phyloP scores from a whole-genome alignment of 2,113 vertebrate species.

The Plotosus lineatus region DNA sequence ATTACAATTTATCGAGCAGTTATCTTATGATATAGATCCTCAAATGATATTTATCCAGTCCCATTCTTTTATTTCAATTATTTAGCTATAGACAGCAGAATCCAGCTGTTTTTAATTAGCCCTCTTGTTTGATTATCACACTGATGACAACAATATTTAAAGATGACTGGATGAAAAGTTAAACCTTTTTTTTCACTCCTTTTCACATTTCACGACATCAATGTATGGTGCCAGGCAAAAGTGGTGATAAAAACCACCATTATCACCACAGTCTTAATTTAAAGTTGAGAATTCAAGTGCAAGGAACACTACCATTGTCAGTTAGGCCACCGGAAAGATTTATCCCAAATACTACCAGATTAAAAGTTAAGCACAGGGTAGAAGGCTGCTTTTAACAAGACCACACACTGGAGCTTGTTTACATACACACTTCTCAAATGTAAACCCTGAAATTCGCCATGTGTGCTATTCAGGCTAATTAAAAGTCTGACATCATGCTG shows the following conservation, averaged over 20 bases:
- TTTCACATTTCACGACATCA: not conserved
- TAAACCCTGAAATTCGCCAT: not conserved
- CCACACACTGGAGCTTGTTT: slow-evolving; percentile 17
- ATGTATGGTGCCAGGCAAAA: not conserved
- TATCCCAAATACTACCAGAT: slow-evolving; percentile 4
- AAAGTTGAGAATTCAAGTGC: no score
- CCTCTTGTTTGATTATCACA: not conserved
- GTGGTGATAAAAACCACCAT: not conserved
- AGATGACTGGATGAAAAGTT: not conserved
- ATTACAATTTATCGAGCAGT: not conserved
- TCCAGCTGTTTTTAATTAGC: not conserved
- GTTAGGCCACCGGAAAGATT: slow-evolving; percentile 12
- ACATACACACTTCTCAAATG: not conserved
- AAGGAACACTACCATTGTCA: not conserved
- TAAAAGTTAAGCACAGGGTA: not conserved
- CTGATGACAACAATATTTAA: not conserved
- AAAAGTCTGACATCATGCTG: not conserved
- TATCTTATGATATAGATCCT: not conserved
- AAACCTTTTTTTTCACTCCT: not conserved
- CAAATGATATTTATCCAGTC: not conserved
- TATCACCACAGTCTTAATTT: no score
- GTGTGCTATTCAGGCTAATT: not conserved
- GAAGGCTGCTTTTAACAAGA: not conserved
- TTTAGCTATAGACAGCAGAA: not conserved
- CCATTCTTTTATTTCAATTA: not conserved